These are phyloP conservation scores for Pentalonia nigronervosa DNA, from an alignment of 1,140 invertebrate species.

Conservation along the genomic window DNA sequence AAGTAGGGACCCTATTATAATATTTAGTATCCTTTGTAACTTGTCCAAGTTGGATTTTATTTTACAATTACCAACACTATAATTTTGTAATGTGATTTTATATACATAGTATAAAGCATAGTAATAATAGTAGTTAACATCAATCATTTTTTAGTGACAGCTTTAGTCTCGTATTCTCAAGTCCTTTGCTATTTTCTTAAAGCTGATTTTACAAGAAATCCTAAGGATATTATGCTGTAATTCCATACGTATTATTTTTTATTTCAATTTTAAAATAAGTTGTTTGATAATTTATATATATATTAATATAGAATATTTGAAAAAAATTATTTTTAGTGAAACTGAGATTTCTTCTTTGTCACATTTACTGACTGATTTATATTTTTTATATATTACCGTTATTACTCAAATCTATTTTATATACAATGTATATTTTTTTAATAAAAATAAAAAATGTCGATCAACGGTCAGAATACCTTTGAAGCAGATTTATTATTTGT, in stretches of 20 bases:
- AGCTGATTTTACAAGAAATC: neutral
- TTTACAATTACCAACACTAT: neutral
- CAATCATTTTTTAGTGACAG: neutral
- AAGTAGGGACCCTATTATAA: neutral
- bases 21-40: neutral
- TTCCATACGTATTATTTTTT: neutral
- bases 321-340: neutral
- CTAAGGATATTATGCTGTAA: neutral
- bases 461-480: neutral
- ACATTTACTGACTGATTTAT: neutral
- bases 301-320: neutral
- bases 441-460: neutral
- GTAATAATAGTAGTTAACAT: neutral
- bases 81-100: slow-evolving; percentile 32
- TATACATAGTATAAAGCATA: neutral
- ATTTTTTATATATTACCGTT: neutral
- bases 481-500: neutral
- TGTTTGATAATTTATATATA: neutral
- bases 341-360: neutral
- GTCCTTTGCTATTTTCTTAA: neutral
- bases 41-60: neutral
- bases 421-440: neutral
- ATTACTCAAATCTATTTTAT: neutral
- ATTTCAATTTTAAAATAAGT: neutral
- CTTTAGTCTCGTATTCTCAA: neutral